phyloP scores from a whole-genome alignment of 2,888 invertebrate species.

The Chalcosyrphus nemorum region DNA sequence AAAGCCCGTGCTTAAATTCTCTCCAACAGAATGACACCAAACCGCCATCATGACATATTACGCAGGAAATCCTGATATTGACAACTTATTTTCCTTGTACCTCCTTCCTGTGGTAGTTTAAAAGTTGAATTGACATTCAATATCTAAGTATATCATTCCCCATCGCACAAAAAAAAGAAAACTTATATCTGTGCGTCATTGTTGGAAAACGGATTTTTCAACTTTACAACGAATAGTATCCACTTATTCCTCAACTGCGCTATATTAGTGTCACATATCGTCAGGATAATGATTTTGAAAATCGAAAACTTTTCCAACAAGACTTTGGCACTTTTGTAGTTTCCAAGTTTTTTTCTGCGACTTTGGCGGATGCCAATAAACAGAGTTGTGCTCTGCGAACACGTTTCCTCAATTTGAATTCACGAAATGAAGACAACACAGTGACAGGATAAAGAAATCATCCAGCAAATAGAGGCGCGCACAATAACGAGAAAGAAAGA shows the following conservation, averaged over 20 bases:
- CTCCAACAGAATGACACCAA: too few species aligned
- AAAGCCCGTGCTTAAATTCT: too few species aligned
- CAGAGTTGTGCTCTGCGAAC: background rate
- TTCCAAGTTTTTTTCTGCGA: background rate
- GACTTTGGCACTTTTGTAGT: background rate
- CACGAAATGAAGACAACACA: slow-evolving; percentile 41
- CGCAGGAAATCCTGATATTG: too few species aligned
- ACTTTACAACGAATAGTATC: background rate
- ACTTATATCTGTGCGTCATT: slow-evolving; percentile 31
- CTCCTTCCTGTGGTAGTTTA: too few species aligned
- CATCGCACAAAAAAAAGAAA: slow-evolving; percentile 1
- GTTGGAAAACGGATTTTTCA: slow-evolving; percentile 14
- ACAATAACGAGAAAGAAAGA: background rate
- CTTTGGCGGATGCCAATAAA: slow-evolving; percentile 14
- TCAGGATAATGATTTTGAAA: slow-evolving; percentile 46
- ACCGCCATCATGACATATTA: too few species aligned
- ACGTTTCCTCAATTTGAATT: slow-evolving; percentile 50
- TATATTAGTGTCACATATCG: slow-evolving; percentile 48
- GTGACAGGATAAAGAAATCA: slow-evolving; percentile 37
- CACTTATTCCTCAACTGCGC: background rate
- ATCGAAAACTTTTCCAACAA: slow-evolving; percentile 24
- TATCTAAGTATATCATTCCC: slow-evolving; percentile 10
- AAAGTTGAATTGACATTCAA: slow-evolving; percentile 55
- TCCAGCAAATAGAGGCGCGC: slow-evolving; percentile 20
- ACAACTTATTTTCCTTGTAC: too few species aligned